Evolutionary conservation across 2,113 vertebrate genomes (phyloP).

Genomic region (Setophaga kirtlandii): DNA sequence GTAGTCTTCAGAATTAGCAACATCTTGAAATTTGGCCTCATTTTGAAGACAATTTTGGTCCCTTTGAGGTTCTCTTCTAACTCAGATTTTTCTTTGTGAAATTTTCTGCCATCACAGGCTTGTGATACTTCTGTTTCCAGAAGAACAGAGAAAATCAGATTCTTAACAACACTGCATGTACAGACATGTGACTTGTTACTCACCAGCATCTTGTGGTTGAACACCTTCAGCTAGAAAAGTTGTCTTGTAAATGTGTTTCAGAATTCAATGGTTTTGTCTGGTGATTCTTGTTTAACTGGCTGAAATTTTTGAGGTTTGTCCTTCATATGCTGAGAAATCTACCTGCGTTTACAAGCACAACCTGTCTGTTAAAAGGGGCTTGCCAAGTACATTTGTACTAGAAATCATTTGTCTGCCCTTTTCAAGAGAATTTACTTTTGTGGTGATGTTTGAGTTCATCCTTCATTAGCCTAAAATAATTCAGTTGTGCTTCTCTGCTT

Average conservation of each 20-base stretch:
- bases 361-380: neutral
- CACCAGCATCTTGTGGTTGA: neutral
- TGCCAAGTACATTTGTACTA: neutral
- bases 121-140: neutral
- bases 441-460: neutral
- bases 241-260: neutral
- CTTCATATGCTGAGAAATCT: neutral
- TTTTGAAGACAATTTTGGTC: neutral
- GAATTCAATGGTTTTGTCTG: slow-evolving; percentile 1
- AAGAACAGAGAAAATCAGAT: neutral
- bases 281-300: slow-evolving; percentile 22
- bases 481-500: neutral
- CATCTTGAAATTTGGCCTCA: neutral
- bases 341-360: neutral
- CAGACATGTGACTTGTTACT: neutral
- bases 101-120: neutral
- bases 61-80: neutral
- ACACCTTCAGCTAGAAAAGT: neutral
- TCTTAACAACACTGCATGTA: neutral
- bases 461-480: neutral
- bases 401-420: neutral
- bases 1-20: neutral
- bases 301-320: slow-evolving; percentile 8
- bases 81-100: neutral
- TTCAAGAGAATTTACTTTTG: neutral